These are phyloP conservation scores for Sebastes diploproa DNA, from an alignment of 2,797 vertebrate genomes.

Conservation along the genomic window DNA sequence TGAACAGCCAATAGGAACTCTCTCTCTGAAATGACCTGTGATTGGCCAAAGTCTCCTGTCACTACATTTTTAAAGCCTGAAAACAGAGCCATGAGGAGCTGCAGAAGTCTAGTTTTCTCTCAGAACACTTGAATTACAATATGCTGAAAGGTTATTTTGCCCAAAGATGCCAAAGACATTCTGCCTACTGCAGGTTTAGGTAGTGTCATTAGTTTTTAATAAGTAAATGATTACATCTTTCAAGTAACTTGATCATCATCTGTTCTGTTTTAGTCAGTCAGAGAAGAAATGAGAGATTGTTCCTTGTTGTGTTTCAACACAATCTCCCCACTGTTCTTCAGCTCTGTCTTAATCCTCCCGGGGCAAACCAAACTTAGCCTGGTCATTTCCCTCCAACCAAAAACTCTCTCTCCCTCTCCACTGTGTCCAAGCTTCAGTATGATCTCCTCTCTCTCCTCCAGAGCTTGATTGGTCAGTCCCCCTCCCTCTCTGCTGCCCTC, in stretches of 20 bases:
- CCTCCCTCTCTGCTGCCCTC: constrained; percentile 60
- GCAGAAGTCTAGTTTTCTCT: too few relatives aligned
- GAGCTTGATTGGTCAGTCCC: constrained; percentile 74
- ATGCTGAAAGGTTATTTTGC: too few relatives aligned
- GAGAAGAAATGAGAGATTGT: constrained; percentile 18
- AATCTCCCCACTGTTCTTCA: constrained; percentile 42
- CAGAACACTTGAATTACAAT: too few relatives aligned
- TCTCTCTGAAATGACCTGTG: too few relatives aligned
- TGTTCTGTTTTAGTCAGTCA: neutral
- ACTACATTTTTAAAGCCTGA: too few relatives aligned
- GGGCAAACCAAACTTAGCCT: constrained; percentile 35
- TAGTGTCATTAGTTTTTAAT: neutral
- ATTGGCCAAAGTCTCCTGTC: too few relatives aligned
- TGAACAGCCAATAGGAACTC: too few relatives aligned
- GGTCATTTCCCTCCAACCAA: constrained; percentile 53
- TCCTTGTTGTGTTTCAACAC: constrained; percentile 14
- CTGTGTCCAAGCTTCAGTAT: constrained; percentile 48
- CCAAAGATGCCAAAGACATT: too few relatives aligned
- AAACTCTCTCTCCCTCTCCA: constrained; percentile 34
- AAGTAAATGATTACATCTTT: neutral
- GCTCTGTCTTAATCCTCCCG: constrained; percentile 44
- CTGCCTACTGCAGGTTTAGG: neutral
- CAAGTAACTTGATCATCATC: neutral
- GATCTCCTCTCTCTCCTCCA: constrained; percentile 54
- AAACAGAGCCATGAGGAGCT: too few relatives aligned